Evolutionary conservation across 2,113 vertebrate species (phyloP), one percentile per base, ranked within the genome.

Genomic region (Vanacampus margaritifer): DNA sequence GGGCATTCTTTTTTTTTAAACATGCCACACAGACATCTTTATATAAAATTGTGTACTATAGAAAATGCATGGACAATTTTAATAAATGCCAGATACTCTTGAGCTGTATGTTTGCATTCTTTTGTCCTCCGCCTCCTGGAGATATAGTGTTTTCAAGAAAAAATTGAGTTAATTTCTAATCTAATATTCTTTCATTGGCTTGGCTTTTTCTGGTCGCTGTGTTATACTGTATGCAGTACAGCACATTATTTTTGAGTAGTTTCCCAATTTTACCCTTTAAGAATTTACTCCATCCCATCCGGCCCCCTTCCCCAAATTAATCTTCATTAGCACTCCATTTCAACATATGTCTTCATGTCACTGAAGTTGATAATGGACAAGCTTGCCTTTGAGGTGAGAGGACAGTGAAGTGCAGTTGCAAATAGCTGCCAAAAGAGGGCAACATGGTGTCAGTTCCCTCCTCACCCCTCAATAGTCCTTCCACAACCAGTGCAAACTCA

Each of bases 351-450:
- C 48, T 43, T 81, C 45, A 37, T 50, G 28, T 65, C 63, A 26
- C 51, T 23, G 65, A n/a, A 46, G 23, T 28, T 7, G 8, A 1
- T 64, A 26, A 21, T 36, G 19, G 14, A 28, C n/a, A 41, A 61
- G 62, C 11, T n/a, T 23, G 32, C 10, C 32, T 72, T 39, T 45
- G 59, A 80, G 73, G 78, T 71, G 67, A 71, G 46, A 63, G 70
- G 69, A 68, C 65, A 41, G 66, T 28, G 36, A 24, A 67, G 46
- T 86, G 91, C 84, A 93, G 88, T 93, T 72, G 53, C 88, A 72
- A 65, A 72, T 70, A 70, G 69, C 80, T 73, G 51, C 91, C 92
- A 93, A 92, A 93, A 93, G 92, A 93, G 92, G 92, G 92, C 92
- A 93, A 91, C 91, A 90, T 91, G 81, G 88, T 88, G 89, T 90